Evolutionary conservation across 2,113 vertebrate genomes (phyloP).

Genomic region (Melanocharis versteri): DNA sequence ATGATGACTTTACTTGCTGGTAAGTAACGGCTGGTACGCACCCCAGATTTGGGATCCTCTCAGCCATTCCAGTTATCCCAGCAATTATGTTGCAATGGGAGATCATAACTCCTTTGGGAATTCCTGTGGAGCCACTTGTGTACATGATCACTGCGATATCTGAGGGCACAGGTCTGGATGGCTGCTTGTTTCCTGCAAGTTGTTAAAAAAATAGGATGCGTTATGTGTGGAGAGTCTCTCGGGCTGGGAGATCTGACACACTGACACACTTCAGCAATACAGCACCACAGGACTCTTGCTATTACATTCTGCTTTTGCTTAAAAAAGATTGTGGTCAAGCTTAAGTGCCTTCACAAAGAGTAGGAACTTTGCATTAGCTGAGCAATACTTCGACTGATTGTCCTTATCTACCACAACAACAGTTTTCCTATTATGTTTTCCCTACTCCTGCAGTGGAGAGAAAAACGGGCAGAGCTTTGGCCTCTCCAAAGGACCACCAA

Average conservation of each 20-base stretch:
- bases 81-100: constrained; percentile 92
- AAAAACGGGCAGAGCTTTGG: not conserved
- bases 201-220: not conserved
- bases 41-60: constrained; percentile 86
- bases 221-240: not conserved
- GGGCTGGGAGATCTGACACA: not conserved
- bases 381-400: not conserved
- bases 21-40: constrained; percentile 26
- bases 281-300: not conserved
- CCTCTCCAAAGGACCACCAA: not conserved
- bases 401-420: not conserved
- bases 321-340: not conserved
- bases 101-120: constrained; percentile 96
- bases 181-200: constrained; percentile 64
- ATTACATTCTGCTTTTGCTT: not conserved
- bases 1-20: not conserved
- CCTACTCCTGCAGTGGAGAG: not conserved
- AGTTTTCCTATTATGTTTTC: not conserved
- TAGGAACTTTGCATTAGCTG: not conserved
- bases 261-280: not conserved
- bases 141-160: constrained; percentile 97
- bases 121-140: constrained; percentile 93
- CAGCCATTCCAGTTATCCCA: constrained; percentile 89
- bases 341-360: not conserved
- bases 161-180: constrained; percentile 71